Evolutionary conservation across 2,797 vertebrate species (phyloP).

Genomic region (Nyctibius grandis): DNA sequence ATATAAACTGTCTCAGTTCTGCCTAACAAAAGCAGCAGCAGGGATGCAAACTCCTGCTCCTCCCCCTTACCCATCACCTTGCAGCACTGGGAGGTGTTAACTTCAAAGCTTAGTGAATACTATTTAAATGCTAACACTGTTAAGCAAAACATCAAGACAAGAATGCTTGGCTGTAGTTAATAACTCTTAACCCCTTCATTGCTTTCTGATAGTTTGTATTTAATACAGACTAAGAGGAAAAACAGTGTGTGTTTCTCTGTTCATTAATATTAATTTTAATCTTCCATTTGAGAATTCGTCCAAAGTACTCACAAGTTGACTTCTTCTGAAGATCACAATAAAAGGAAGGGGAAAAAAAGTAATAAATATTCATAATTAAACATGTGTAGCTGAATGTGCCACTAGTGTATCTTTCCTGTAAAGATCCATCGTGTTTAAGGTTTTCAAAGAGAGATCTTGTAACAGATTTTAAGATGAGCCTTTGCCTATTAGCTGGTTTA

Average conservation of each 20-base stretch:
- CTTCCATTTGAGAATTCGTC: neutral
- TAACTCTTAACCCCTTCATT: neutral
- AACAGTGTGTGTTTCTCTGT: neutral
- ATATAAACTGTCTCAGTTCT: neutral
- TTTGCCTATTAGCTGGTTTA: neutral
- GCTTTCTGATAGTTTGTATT: neutral
- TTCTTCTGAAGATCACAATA: neutral
- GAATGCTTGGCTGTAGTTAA: neutral
- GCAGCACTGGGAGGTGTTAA: slow-evolving; percentile 30
- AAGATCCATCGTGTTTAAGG: neutral
- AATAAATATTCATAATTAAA: neutral
- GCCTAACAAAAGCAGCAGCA: slow-evolving; percentile 15
- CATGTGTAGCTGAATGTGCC: neutral
- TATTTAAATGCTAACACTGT: slow-evolving; percentile 63
- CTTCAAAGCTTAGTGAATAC: slow-evolving; percentile 46
- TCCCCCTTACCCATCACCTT: slow-evolving; percentile 29
- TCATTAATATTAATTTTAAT: neutral
- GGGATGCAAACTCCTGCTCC: neutral
- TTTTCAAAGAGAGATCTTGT: too few species aligned
- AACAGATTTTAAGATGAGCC: too few species aligned
- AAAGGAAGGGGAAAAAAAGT: neutral
- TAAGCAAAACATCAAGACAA: slow-evolving; percentile 10
- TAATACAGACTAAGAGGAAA: fast-evolving
- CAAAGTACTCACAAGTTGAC: neutral
- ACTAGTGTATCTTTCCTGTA: neutral